phyloP scores from a whole-genome alignment of 2,888 invertebrate genomes.

The Drosophila demipolita region DNA sequence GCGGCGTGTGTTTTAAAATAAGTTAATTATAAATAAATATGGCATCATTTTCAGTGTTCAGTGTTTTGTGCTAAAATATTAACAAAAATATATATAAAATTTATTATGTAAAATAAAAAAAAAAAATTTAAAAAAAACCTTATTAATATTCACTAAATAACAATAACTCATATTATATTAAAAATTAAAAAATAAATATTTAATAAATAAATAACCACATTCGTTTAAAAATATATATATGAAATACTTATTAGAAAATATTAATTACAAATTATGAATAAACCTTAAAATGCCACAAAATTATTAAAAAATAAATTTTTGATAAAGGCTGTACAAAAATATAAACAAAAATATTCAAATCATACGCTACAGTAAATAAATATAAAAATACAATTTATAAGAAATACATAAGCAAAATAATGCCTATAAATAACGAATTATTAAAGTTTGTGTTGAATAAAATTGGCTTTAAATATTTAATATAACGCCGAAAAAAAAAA shows the following conservation, averaged over 20 bases:
- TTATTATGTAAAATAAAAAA: background rate
- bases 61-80: background rate
- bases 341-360: background rate
- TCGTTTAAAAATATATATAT: background rate
- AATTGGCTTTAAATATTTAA: slow-evolving; percentile 1
- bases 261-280: background rate
- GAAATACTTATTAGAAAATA: background rate
- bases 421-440: background rate
- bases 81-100: background rate
- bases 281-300: background rate
- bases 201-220: background rate
- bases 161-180: background rate
- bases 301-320: background rate
- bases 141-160: background rate
- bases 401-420: background rate
- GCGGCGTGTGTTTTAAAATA: slow-evolving; percentile 37
- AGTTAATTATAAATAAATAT: slow-evolving; percentile 18
- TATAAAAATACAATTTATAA: background rate
- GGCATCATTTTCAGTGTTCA: background rate
- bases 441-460: background rate
- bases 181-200: background rate
- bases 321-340: background rate
- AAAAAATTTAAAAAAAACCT: background rate
- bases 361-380: background rate
- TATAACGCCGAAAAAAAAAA: background rate